Conservation (phyloP, 2,888 invertebrate species). For the Zaprionus lineosus region DNA sequence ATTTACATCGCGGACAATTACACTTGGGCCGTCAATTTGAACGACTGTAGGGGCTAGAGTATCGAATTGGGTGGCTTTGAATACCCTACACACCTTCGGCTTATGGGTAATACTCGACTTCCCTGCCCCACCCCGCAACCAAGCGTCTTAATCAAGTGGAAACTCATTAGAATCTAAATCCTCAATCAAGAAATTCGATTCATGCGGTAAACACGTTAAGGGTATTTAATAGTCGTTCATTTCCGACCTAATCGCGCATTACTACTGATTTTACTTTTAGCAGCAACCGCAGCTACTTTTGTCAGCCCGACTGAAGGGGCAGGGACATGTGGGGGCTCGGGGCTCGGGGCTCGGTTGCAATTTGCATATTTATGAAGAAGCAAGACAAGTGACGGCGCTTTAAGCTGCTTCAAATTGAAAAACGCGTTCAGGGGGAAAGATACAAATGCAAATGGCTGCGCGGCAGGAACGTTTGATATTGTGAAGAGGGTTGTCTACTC, state of each 20-base stretch:
- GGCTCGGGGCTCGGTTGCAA: slow-evolving; percentile 36
- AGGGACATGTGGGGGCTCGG: background rate
- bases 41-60: too few species aligned
- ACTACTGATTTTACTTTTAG: slow-evolving; percentile 16
- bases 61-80: too few species aligned
- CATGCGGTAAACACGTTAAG: too few species aligned
- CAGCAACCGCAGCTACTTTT: slow-evolving; percentile 34
- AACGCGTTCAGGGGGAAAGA: slow-evolving; percentile 60
- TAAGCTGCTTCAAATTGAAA: slow-evolving; percentile 76
- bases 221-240: slow-evolving; percentile 3
- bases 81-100: too few species aligned
- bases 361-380: slow-evolving; percentile 80
- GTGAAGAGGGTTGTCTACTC: slow-evolving; percentile 12
- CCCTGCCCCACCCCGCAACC: too few species aligned
- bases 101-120: too few species aligned
- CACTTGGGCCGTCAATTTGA: too few species aligned
- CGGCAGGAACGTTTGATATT: slow-evolving; percentile 4
- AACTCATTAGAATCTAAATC: too few species aligned
- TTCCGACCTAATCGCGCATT: slow-evolving; percentile 12
- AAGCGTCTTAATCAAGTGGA: too few species aligned
- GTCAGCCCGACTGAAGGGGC: background rate
- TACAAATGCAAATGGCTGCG: slow-evolving; percentile 70
- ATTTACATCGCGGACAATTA: too few species aligned
- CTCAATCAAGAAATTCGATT: too few species aligned
- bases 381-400: slow-evolving; percentile 61